Evolutionary conservation across 2,888 invertebrate species (phyloP).

Genomic region (Habrosyne pyritoides): DNA sequence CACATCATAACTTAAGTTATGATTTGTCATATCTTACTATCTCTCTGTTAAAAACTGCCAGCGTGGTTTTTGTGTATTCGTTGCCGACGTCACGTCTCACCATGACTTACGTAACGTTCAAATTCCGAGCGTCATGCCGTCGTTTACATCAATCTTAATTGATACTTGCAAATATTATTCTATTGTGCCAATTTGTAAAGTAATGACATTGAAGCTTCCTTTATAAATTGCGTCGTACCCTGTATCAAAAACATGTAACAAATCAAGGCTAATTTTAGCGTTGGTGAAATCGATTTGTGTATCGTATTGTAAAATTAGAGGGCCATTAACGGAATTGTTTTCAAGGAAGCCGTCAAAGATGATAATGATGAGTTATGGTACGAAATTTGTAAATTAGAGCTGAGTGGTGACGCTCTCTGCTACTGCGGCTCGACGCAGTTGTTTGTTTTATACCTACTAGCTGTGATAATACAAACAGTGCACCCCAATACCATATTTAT

Average conservation of each 20-base stretch:
- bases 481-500: too few species aligned
- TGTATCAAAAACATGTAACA: not conserved
- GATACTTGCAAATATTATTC: conserved; percentile 2
- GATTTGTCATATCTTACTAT: not conserved
- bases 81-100: not conserved
- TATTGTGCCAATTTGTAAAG: conserved; percentile 4
- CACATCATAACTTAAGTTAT: not conserved
- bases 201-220: not conserved
- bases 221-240: not conserved
- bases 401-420: too few species aligned
- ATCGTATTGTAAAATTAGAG: not conserved
- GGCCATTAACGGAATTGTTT: not conserved
- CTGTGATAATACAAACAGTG: too few species aligned
- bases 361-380: not conserved
- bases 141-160: not conserved
- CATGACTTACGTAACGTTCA: not conserved
- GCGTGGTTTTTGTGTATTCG: not conserved
- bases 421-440: too few species aligned
- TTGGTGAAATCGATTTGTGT: not conserved
- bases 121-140: not conserved
- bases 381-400: not conserved
- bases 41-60: not conserved
- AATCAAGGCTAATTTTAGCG: not conserved
- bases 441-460: too few species aligned
- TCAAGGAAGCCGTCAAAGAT: not conserved